Percentiles rank a stretch among this genome's conserved stretches.
Conservation (phyloP, 2,888 invertebrate species). For the Scrobipalpa costella region DNA sequence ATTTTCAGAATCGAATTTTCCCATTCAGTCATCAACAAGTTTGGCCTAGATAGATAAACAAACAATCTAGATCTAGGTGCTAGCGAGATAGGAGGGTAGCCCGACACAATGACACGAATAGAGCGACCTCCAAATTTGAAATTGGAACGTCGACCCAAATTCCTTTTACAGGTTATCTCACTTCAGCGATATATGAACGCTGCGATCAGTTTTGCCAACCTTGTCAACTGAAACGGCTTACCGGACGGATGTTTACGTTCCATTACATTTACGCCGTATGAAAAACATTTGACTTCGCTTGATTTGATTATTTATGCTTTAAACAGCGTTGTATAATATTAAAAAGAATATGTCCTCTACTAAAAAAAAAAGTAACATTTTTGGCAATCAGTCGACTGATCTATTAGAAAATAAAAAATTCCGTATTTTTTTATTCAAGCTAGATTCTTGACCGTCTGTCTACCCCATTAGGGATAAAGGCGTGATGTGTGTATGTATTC, state of each 20-base stretch:
- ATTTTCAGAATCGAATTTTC: conserved; percentile 1
- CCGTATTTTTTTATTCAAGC: no score
- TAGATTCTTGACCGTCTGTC: no score
- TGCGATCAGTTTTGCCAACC: conserved; percentile 27
- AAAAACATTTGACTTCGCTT: no score
- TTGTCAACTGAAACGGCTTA: neutral
- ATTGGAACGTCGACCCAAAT: conserved; percentile 64
- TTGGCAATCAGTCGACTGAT: no score
- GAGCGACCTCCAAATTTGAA: conserved; percentile 49
- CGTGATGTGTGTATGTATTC: no score
- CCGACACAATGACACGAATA: conserved; percentile 55
- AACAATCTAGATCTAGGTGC: conserved; percentile 36
- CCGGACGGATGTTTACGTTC: conserved; percentile 17
- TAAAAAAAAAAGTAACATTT: no score
- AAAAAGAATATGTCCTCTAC: conserved; percentile 31
- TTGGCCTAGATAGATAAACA: conserved; percentile 37
- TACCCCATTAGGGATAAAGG: no score
- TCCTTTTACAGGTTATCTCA: conserved; percentile 64
- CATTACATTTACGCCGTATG: neutral
- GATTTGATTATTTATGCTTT: conserved; percentile 31
- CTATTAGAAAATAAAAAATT: no score
- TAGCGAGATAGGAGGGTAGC: conserved; percentile 30
- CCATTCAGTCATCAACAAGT: conserved; percentile 11
- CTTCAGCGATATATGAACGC: conserved; percentile 50
- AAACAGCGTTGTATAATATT: conserved; percentile 47